phyloP scores from a whole-genome alignment of 2,113 vertebrate genomes.

The Andinoacara biseriatus region DNA sequence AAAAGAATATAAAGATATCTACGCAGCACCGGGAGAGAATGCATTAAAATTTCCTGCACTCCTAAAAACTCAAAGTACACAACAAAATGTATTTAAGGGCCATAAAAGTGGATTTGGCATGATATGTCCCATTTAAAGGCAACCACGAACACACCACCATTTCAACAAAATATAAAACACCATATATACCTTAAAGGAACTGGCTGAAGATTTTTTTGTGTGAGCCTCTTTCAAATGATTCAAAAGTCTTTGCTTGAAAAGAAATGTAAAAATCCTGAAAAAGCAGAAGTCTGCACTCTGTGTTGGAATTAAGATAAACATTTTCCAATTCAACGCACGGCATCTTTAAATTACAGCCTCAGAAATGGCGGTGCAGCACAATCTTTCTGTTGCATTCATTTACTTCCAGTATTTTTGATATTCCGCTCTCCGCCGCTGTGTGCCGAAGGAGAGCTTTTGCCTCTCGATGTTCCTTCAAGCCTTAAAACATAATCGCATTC shows the following conservation, averaged over 20 bases:
- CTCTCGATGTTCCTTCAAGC: neutral
- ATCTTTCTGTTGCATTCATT: neutral
- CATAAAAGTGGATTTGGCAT: no score
- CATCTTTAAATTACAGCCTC: neutral
- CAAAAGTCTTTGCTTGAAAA: neutral
- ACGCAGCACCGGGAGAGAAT: no score
- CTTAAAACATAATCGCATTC: neutral
- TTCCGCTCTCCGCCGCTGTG: neutral
- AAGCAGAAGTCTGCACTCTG: neutral
- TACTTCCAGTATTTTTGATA: neutral
- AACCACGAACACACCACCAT: neutral
- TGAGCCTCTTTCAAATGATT: no score
- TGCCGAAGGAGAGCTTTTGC: accelerated
- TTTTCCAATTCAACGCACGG: neutral
- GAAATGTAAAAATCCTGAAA: neutral
- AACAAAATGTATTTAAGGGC: no score
- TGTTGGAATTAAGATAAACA: neutral
- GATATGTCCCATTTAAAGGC: neutral
- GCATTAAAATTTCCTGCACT: no score
- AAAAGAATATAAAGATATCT: no score
- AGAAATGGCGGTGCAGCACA: neutral
- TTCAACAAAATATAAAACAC: neutral
- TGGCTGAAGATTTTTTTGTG: neutral
- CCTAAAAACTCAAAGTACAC: no score
- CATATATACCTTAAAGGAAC: neutral